Percentiles rank a stretch among this genome's conserved stretches.
These are phyloP conservation scores for Tachystola acroxantha DNA, from an alignment of 2,888 invertebrate species.

Conservation along the genomic window DNA sequence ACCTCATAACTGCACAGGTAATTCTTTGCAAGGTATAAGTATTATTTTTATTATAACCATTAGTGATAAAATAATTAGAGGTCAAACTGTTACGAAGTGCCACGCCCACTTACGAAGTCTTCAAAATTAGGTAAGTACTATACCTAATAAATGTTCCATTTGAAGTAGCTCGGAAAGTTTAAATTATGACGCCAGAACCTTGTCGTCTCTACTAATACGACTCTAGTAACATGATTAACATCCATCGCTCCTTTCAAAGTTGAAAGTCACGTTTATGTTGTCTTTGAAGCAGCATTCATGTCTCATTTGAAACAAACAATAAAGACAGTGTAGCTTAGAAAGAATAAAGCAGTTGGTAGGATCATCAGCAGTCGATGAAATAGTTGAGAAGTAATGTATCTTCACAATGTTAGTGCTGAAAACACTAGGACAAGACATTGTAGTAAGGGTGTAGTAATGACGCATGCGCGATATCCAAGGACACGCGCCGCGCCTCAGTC, in stretches of 20 bases:
- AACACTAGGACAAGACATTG: slow-evolving; percentile 40
- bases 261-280: not conserved
- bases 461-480: slow-evolving; percentile 69
- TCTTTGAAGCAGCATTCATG: not conserved
- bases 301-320: slow-evolving; percentile 5
- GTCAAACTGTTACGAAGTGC: slow-evolving; percentile 43
- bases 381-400: slow-evolving; percentile 39
- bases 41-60: too few relatives aligned
- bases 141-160: too few relatives aligned
- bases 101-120: slow-evolving; percentile 32
- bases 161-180: not conserved
- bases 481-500: slow-evolving; percentile 65
- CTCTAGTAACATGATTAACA: not conserved
- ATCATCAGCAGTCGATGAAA: slow-evolving; percentile 28
- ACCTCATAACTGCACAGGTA: too few relatives aligned
- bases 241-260: not conserved
- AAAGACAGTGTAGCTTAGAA: too few relatives aligned
- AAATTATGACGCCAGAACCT: not conserved
- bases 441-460: slow-evolving; percentile 53
- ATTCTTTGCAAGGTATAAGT: too few relatives aligned
- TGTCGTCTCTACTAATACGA: not conserved
- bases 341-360: too few relatives aligned
- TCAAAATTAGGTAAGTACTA: too few relatives aligned
- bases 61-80: too few relatives aligned
- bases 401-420: slow-evolving; percentile 43